Conservation (phyloP, 1,140 invertebrate genomes). For the Heliothis virescens region DNA sequence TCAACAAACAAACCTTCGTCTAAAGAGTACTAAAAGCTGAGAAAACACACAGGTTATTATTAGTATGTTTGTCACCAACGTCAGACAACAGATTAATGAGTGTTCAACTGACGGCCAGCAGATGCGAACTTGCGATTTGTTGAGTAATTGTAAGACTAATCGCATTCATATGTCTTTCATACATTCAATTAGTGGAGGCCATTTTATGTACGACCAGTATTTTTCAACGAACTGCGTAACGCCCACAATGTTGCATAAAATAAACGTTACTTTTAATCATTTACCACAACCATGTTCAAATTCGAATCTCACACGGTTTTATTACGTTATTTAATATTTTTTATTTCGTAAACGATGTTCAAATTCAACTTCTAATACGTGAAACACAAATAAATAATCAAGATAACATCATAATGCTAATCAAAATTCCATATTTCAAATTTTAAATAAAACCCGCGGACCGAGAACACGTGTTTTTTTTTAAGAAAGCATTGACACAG, state of each 20-base stretch:
- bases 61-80: slow-evolving; percentile 28
- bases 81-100: slow-evolving; percentile 45
- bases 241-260: not conserved
- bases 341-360: not conserved
- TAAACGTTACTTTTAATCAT: not conserved
- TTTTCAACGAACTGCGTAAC: not conserved
- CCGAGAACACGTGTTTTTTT: slow-evolving; percentile 62
- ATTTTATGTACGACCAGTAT: slow-evolving; percentile 10
- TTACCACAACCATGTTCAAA: not conserved
- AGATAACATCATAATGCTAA: slow-evolving; percentile 44
- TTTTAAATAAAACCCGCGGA: slow-evolving; percentile 35
- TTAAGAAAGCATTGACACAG: slow-evolving; percentile 69
- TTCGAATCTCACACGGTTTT: not conserved
- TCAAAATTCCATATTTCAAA: slow-evolving; percentile 44
- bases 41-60: slow-evolving; percentile 19
- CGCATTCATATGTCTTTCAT: slow-evolving; percentile 22
- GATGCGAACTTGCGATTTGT: slow-evolving; percentile 45
- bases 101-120: not conserved
- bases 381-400: slow-evolving; percentile 40
- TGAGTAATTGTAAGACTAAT: slow-evolving; percentile 37
- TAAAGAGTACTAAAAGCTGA: not conserved
- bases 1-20: slow-evolving; percentile 18
- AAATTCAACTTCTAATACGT: slow-evolving; percentile 30
- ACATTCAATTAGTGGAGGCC: slow-evolving; percentile 19
- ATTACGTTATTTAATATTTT: slow-evolving; percentile 6